A percentile compares a stretch with the other conserved stretches of the same genome.
Evolutionary conservation across 2,797 vertebrate genomes (phyloP).

Genomic region (Cossypha polioptera): DNA sequence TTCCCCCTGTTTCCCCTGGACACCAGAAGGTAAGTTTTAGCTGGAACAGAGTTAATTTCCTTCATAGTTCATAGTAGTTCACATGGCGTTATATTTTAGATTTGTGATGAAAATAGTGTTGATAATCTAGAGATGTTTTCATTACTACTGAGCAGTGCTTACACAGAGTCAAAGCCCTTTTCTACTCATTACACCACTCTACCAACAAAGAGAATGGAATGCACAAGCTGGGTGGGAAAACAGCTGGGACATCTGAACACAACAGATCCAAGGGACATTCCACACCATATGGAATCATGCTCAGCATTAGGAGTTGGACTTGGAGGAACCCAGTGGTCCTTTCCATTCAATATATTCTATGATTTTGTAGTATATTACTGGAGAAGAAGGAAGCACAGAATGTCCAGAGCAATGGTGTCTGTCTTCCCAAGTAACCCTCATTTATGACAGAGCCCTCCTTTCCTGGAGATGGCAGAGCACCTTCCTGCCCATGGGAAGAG

Average conservation of each 20-base stretch:
- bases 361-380: not conserved
- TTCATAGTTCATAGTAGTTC: not conserved
- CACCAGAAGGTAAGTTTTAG: not conserved
- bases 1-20: not conserved
- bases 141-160: not conserved
- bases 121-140: not conserved
- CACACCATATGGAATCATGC: not conserved
- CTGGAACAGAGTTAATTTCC: not conserved
- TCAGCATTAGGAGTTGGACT: not conserved
- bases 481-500: not conserved
- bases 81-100: not conserved
- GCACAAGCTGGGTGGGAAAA: not conserved
- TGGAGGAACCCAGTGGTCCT: not conserved
- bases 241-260: not conserved
- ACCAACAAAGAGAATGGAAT: not conserved
- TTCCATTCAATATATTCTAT: not conserved
- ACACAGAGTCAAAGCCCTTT: not conserved
- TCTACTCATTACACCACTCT: not conserved
- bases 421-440: not conserved
- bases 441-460: not conserved
- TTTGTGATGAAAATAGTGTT: not conserved
- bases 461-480: not conserved
- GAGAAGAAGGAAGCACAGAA: not conserved
- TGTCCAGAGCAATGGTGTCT: rapidly evolving
- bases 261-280: not conserved